Evolutionary conservation across 2,113 vertebrate species (phyloP), one percentile per base, ranked within the genome.

Genomic region (Papio anubis): DNA sequence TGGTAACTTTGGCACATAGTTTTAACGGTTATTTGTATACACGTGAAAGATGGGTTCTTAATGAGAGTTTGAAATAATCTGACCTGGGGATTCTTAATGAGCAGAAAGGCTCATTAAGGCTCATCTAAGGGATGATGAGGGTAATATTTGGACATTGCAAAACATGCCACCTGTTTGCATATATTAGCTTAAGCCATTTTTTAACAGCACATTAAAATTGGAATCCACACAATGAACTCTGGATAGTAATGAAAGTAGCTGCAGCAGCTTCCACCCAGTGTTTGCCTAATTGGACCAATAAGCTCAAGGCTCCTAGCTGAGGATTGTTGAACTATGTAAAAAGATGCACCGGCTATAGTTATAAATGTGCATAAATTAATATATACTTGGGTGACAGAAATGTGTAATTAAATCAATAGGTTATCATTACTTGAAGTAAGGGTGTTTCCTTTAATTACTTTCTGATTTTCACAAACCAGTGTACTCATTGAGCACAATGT

Each of bases 361-460:
- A 80, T 61, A 84, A 59, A 79, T 80, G 50, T 88, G 2, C 5
- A 72, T 66, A 32, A 83, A 20, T 91, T 91, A 73, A 97, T 86
- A 93, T 21, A 83, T 38, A 61, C 21, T 52, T 84, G 40, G 23
- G 38, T 72, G 30, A 93, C 55, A 88, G n/a, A 88, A 97, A 76
- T 94, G 38, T 27, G 3, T 68, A 88, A 82, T 86, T 79, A 72
- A 18, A 70, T 68, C 32, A 80, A 30, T 11, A 66, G 14, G 4
- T 70, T 17, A 86, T 43, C 75, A 50, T 94, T 96, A 70, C 43
- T 79, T 59, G 83, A 93, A 87, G 48, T 92, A 92, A 88, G 3
- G 5, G 83, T 8, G 40, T 48, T 94, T 83, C 23, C 10, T 91
- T 89, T 73, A 81, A 88, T 68, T 86, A 76, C 88, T 93, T 96